Base-by-base conservation (phyloP, 1,140 invertebrate genomes). In the Whitmania pigra region DNA sequence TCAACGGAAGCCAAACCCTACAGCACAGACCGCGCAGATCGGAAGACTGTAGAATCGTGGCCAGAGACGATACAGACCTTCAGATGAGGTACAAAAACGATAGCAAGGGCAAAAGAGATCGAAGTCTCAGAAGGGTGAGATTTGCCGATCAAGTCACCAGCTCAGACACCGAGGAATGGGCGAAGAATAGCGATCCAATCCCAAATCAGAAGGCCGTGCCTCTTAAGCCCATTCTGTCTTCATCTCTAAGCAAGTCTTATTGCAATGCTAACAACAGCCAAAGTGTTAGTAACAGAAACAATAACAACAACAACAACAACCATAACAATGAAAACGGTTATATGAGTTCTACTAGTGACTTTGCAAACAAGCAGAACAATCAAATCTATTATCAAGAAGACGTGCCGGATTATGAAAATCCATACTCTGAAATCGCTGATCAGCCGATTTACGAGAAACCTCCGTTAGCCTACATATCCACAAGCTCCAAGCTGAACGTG, bases 61-160 rank as follows among this genome's bases (percentile, higher is more conserved):
- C 57, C 11, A 22, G 57, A 63, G 57, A 63, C 15, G 57, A 63
- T 63, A 63, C 29, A 0, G 57, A 63, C 57, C 22, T 63, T 20
- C 22, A 25, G 57, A 63, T 22, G 29, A 63, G 22, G 11, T 31
- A 63, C 57, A 63, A 63, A 63, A 63, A 22, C 15, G 57, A 22
- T 11, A n/a, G 6, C 22, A 63, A 63, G 15, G 43, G 57, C 9
- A 63, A 63, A 20, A 63, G 57, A 63, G 57, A 63, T 13, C 57
- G 57, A 25, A 63, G 57, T 63, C 29, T 63, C 22, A 63, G 57
- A 31, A 63, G 57, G 57, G 57, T 63, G 29, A 63, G 57, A 15
- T 63, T 63, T 31, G 57, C 57, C 57, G 57, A 63, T 31, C 29
- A 63, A 25, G 57, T 63, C 6, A 49, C 43, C 43, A 49, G 43